Evolutionary conservation across 2,113 vertebrate genomes (phyloP).

Genomic region (Myrmecophaga tridactyla): DNA sequence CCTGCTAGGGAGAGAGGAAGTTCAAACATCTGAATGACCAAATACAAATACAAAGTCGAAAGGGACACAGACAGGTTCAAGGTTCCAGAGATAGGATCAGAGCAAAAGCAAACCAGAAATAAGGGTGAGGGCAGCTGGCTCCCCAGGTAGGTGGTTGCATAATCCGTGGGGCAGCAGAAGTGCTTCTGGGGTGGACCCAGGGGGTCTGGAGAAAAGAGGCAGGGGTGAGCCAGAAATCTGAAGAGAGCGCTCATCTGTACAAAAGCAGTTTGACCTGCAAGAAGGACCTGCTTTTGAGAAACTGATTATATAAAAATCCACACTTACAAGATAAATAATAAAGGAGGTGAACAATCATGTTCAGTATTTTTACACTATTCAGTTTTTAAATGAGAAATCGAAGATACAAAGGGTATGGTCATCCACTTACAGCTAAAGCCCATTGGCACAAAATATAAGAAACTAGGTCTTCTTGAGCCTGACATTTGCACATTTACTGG

Average conservation of each 20-base stretch:
- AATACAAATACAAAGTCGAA: constrained; percentile 67
- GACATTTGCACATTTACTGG: neutral
- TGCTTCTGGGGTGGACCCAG: neutral
- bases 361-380: neutral
- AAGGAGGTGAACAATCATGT: neutral
- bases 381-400: constrained; percentile 12
- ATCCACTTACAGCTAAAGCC: constrained; percentile 15
- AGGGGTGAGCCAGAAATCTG: neutral
- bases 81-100: constrained; percentile 52
- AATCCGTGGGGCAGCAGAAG: neutral
- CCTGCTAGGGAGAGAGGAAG: neutral
- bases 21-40: constrained; percentile 51
- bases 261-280: neutral
- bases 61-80: constrained; percentile 64
- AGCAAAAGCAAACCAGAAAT: constrained; percentile 55
- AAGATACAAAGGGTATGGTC: neutral
- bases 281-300: neutral
- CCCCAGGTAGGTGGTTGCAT: neutral
- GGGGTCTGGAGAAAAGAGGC: too few species aligned
- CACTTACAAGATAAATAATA: constrained; percentile 29
- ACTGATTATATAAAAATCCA: neutral
- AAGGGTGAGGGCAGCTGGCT: neutral
- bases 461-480: neutral
- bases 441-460: neutral
- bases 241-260: neutral